These are phyloP conservation scores for Agonopterix heracliana DNA, from an alignment of 2,888 invertebrate genomes.

Conservation along the genomic window DNA sequence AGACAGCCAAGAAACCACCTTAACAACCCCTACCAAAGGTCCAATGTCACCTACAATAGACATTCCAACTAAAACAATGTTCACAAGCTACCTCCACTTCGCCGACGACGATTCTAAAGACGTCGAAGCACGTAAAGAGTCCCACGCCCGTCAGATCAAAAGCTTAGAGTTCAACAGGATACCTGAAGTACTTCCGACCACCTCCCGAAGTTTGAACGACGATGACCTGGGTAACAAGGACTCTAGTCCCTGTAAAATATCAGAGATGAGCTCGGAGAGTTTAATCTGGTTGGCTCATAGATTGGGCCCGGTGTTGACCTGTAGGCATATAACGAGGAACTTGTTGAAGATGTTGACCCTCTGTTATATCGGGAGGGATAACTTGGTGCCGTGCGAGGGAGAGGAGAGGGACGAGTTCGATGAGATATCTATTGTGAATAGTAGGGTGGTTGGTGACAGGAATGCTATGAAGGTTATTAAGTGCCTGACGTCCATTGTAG, in stretches of 20 bases:
- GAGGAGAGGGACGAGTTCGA: slow-evolving; percentile 67
- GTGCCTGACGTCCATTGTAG: slow-evolving; percentile 91
- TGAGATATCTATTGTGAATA: slow-evolving; percentile 79
- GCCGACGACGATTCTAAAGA: slow-evolving; percentile 43
- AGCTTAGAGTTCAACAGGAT: slow-evolving; percentile 37
- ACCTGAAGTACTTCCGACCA: slow-evolving; percentile 21
- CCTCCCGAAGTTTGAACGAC: slow-evolving; percentile 30
- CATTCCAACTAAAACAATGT: slow-evolving; percentile 76
- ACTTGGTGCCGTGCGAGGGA: slow-evolving; percentile 73
- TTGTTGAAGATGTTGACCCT: slow-evolving; percentile 94
- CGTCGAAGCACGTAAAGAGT: slow-evolving; percentile 30
- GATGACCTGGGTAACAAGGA: slow-evolving; percentile 35
- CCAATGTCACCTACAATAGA: slow-evolving; percentile 82
- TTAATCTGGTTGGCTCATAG: slow-evolving; percentile 94
- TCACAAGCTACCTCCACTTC: slow-evolving; percentile 69
- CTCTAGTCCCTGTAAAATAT: slow-evolving; percentile 75
- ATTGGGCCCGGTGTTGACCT: slow-evolving; percentile 94
- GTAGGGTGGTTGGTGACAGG: slow-evolving; percentile 84
- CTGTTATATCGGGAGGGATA: slow-evolving; percentile 92
- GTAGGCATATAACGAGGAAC: slow-evolving; percentile 92
- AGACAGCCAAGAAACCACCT: slow-evolving; percentile 26
- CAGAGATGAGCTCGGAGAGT: slow-evolving; percentile 92
- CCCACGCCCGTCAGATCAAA: slow-evolving; percentile 30
- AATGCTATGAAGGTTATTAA: slow-evolving; percentile 92
- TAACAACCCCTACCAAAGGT: slow-evolving; percentile 25